A percentile compares a stretch with the other conserved stretches of the same genome.
These are phyloP conservation scores for Rhadina sibilatrix DNA, from an alignment of 2,113 vertebrate species.

Conservation along the genomic window DNA sequence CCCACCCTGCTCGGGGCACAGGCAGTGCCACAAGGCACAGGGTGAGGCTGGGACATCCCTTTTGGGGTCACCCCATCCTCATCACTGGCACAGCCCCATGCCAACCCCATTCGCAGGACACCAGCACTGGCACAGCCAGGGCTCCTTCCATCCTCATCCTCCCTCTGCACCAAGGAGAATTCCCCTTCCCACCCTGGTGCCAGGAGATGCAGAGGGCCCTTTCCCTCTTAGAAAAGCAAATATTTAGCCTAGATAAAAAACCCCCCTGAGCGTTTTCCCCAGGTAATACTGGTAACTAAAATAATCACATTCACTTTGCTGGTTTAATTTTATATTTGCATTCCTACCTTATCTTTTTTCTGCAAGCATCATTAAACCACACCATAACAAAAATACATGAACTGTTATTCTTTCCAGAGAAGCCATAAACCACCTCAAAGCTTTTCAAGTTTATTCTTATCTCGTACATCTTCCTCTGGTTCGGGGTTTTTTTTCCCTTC, in stretches of 20 bases:
- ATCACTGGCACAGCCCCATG: background rate
- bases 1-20: background rate
- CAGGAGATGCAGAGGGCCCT: background rate
- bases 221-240: constrained; percentile 44
- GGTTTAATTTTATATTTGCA: constrained; percentile 69
- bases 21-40: rapidly evolving
- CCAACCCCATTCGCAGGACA: background rate
- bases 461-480: constrained; percentile 53
- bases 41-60: background rate
- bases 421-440: constrained; percentile 69
- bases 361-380: constrained; percentile 69
- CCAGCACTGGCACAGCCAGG: background rate
- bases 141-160: background rate
- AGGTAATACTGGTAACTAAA: constrained; percentile 65
- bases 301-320: constrained; percentile 66
- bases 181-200: background rate
- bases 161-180: background rate
- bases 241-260: constrained; percentile 55
- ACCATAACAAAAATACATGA: constrained; percentile 67
- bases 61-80: background rate
- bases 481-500: background rate
- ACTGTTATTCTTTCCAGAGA: constrained; percentile 63
- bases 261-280: constrained; percentile 9
- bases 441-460: constrained; percentile 67
- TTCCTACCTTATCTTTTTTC: constrained; percentile 64